Conservation (phyloP, 2,888 invertebrate species). For the Cecidostiba fungosa region DNA sequence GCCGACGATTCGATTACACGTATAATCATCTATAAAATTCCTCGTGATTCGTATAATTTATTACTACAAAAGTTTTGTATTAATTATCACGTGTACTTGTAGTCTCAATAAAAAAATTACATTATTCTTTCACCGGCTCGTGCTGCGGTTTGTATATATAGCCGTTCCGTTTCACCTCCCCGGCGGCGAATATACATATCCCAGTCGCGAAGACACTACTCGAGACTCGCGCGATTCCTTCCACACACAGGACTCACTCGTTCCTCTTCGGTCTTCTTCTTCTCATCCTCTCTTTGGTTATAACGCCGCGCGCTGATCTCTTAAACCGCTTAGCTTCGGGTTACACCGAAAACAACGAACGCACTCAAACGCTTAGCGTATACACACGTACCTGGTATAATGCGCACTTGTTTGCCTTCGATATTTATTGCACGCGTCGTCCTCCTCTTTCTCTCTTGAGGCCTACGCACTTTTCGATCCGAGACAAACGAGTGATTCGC, state of each 20-base stretch:
- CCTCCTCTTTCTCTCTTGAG: conserved; percentile 32
- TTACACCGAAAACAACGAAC: conserved; percentile 78
- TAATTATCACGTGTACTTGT: neutral
- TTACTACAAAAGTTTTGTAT: neutral
- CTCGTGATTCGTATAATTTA: too few relatives aligned
- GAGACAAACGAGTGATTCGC: conserved; percentile 60
- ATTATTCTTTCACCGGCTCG: neutral
- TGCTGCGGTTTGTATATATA: neutral
- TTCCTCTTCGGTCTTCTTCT: conserved; percentile 32
- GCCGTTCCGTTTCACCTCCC: neutral
- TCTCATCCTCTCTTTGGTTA: conserved; percentile 28
- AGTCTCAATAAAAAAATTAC: neutral
- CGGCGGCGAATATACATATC: neutral
- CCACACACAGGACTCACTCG: neutral
- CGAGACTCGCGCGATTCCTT: neutral
- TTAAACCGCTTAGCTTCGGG: conserved; percentile 80
- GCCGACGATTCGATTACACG: too few relatives aligned
- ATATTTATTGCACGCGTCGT: conserved; percentile 65
- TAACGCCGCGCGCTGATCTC: conserved; percentile 72
- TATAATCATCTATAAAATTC: too few relatives aligned
- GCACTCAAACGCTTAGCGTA: conserved; percentile 72
- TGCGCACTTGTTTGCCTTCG: conserved; percentile 76
- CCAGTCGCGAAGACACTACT: neutral
- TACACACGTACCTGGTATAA: conserved; percentile 69
- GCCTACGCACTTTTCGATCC: neutral